A percentile compares a stretch with the other conserved stretches of the same genome.
These are phyloP conservation scores for Schizothorax lantsangensis DNA, from an alignment of 2,797 vertebrate species.

Conservation along the genomic window DNA sequence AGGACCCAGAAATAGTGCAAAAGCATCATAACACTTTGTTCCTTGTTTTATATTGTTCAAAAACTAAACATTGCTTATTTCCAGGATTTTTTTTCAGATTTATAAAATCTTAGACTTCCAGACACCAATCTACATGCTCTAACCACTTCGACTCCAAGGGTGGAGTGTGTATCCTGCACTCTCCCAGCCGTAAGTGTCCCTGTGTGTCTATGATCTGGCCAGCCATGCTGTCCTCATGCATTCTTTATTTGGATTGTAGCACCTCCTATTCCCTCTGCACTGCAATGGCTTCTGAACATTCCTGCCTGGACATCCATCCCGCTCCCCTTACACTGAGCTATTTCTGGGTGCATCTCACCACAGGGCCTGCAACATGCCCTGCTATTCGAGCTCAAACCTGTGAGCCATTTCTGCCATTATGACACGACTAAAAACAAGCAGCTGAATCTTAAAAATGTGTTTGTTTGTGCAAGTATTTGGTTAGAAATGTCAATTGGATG, in stretches of 20 bases:
- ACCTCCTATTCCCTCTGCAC: slow-evolving; percentile 69
- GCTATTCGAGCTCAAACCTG: slow-evolving; percentile 59
- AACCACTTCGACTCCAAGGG: background rate
- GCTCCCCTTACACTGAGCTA: slow-evolving; percentile 80
- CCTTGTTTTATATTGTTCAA: background rate
- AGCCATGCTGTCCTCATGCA: slow-evolving; percentile 49
- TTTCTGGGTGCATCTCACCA: slow-evolving; percentile 71
- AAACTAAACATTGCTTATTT: background rate
- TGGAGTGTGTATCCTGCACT: slow-evolving; percentile 1
- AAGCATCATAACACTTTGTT: background rate
- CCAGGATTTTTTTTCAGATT: background rate
- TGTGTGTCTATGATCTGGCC: slow-evolving; percentile 20
- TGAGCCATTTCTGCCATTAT: background rate
- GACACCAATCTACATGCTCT: background rate
- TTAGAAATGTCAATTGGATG: slow-evolving; percentile 16
- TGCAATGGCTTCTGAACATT: slow-evolving; percentile 70
- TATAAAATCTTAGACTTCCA: background rate
- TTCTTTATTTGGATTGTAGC: slow-evolving; percentile 62
- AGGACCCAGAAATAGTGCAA: background rate
- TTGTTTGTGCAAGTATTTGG: background rate
- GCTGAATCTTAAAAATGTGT: background rate
- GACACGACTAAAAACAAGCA: slow-evolving; percentile 32
- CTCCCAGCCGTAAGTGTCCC: background rate
- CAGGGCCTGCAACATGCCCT: slow-evolving; percentile 63
- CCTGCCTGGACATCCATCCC: slow-evolving; percentile 73